Conservation (phyloP, 2,888 invertebrate genomes). For the Lysandra coridon region DNA sequence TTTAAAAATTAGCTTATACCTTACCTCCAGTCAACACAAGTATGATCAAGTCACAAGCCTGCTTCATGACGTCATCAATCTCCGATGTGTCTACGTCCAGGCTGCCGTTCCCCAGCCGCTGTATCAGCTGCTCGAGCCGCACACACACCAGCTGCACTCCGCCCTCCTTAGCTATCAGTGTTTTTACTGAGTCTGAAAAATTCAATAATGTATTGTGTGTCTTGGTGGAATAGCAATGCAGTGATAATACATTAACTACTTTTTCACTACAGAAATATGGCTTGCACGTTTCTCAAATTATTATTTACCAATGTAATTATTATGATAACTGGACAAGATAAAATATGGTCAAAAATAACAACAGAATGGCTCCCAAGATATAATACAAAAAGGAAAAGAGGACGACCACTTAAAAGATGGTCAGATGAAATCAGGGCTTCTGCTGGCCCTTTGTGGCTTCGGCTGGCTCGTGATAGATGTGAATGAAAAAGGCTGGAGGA, state of each 20-base stretch:
- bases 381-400: too few relatives aligned
- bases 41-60: conserved; percentile 92
- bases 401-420: too few relatives aligned
- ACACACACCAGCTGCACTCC: conserved; percentile 88
- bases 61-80: conserved; percentile 84
- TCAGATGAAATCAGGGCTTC: too few relatives aligned
- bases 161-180: conserved; percentile 86
- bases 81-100: conserved; percentile 69
- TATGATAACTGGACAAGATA: too few relatives aligned
- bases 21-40: conserved; percentile 91
- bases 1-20: conserved; percentile 1
- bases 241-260: neutral
- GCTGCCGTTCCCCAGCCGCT: conserved; percentile 52
- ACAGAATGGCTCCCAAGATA: too few relatives aligned
- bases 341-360: too few relatives aligned
- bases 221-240: neutral
- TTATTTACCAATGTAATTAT: too few relatives aligned
- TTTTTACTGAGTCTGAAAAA: conserved; percentile 87
- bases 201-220: neutral
- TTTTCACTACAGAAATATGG: too few relatives aligned
- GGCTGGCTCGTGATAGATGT: too few relatives aligned
- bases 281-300: too few relatives aligned
- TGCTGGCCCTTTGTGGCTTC: too few relatives aligned
- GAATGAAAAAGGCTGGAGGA: too few relatives aligned
- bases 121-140: conserved; percentile 82